Evolutionary conservation across 2,888 invertebrate species (phyloP), one percentile per base, ranked within the genome.

Genomic region (Trissolcus japonicus): DNA sequence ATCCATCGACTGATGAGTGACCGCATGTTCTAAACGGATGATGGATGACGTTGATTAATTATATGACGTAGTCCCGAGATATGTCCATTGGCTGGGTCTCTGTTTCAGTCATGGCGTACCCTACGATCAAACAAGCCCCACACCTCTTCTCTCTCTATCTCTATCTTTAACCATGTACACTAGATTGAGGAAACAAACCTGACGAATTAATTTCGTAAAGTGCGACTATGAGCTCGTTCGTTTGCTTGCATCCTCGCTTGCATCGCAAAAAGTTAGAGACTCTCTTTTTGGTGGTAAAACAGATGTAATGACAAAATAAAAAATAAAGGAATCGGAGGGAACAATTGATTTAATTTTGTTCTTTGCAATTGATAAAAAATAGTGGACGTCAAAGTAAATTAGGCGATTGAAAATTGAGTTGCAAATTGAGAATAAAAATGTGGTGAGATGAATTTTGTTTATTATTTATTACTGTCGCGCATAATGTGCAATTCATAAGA

Each of bases 41-140:
- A 87, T 87, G 82, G 86, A 87, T 87, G 84, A 84, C 80, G 83
- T 86, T 84, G 84, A 87, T 87, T 87, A 87, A 87, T 87, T 86
- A 87, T 86, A 83, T 76, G 81, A 80, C 83, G 86, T 85, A 84
- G 83, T n/a, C 3, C 16, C 55, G 55, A 11, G 35, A 35, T 40
- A 25, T 14, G 54, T 54, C 3, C 16, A 16, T 21, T 25, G 13
- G 21, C 35, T 50, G 56, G 56, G 48, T 56, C 55, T 43, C 56
- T 25, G 29, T 16, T 13, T 41, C 55, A 35, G n/a, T 43, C 65
- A 21, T 19, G 61, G 67, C 43, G 63, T 63, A 7, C 63, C 76
- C 66, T 17, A 17, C 66, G 71, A 57, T 67, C 59, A 77, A 79
- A 79, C 46, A 79, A 50, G 53, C 35, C 54, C 73, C 65, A 43